These are phyloP conservation scores for Prorops nasuta DNA, from an alignment of 1,140 invertebrate species.

Conservation along the genomic window DNA sequence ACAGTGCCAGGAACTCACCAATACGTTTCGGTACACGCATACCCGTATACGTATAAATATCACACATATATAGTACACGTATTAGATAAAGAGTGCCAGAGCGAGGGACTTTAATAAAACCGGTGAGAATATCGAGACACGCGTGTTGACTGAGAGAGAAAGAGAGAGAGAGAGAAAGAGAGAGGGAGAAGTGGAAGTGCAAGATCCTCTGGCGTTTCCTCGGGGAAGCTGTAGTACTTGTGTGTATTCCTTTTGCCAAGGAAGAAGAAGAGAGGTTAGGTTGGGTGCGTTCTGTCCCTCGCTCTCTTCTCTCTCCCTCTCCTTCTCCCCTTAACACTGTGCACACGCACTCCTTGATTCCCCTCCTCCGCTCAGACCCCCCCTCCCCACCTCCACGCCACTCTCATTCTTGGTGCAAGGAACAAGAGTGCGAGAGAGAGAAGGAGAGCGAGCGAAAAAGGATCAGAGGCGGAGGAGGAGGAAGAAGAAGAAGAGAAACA, in stretches of 20 bases:
- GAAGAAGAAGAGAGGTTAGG: background rate
- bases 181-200: background rate
- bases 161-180: background rate
- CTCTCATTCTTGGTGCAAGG: background rate
- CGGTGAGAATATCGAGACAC: too few relatives aligned
- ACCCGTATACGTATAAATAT: too few relatives aligned
- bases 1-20: too few relatives aligned
- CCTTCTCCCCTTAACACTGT: background rate
- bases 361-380: background rate
- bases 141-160: too few relatives aligned
- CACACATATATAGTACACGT: too few relatives aligned
- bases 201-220: background rate
- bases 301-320: background rate
- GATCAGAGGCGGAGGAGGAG: constrained; percentile 12
- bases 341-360: background rate
- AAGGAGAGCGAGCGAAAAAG: background rate
- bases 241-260: background rate
- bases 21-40: too few relatives aligned
- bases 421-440: constrained; percentile 1
- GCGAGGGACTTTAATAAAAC: too few relatives aligned
- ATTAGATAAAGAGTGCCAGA: too few relatives aligned
- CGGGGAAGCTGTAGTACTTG: background rate
- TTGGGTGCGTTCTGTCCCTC: background rate
- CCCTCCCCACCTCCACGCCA: background rate
- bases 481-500: constrained; percentile 13